Conservation (phyloP, 2,113 vertebrate genomes). For the Cisticola juncidis region DNA sequence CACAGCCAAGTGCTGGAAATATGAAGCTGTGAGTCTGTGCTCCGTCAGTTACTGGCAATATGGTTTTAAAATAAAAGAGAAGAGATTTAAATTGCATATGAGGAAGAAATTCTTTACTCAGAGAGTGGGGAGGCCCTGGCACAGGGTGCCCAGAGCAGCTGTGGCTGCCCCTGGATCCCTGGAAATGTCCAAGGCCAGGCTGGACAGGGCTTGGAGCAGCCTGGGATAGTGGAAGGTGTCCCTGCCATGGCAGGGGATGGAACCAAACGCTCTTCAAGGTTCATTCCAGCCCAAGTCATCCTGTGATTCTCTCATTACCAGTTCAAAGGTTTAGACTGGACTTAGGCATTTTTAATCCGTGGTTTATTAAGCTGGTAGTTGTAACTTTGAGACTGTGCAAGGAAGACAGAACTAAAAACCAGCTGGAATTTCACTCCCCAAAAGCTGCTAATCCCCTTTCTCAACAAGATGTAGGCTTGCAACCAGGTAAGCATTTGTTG, state of each 20-base stretch:
- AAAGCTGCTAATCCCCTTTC: background rate
- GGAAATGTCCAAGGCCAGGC: fast-evolving
- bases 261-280: background rate
- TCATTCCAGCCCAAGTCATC: background rate
- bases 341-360: background rate
- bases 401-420: background rate
- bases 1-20: background rate
- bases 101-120: background rate
- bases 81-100: background rate
- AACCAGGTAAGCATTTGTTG: background rate
- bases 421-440: background rate
- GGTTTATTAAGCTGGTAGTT: background rate
- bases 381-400: background rate
- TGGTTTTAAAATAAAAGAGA: background rate
- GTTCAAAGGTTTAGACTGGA: background rate
- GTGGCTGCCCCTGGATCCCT: background rate
- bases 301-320: background rate
- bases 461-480: background rate
- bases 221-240: background rate
- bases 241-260: background rate
- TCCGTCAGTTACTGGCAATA: background rate
- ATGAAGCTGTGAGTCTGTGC: background rate
- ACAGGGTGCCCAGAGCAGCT: background rate
- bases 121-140: background rate
- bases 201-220: fast-evolving